These are phyloP conservation scores for Ficedula albicollis DNA, from an alignment of 2,797 vertebrate genomes.

Conservation along the genomic window DNA sequence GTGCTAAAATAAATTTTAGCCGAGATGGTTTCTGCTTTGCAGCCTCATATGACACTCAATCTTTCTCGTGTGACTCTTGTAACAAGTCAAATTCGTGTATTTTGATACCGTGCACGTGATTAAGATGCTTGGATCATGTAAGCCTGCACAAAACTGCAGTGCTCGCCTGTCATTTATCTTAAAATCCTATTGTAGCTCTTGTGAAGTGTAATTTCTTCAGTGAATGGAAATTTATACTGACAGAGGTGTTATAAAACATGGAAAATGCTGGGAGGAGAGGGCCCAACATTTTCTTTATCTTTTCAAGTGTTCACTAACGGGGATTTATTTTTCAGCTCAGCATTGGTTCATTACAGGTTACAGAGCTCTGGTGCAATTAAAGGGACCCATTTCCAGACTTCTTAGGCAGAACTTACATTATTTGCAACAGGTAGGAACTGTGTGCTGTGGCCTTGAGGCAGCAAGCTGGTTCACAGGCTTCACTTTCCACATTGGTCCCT, in stretches of 20 bases:
- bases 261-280: background rate
- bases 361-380: background rate
- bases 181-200: constrained; percentile 36
- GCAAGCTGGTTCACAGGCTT: background rate
- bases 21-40: background rate
- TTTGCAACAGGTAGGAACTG: background rate
- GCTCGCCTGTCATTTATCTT: constrained; percentile 42
- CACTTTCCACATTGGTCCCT: background rate
- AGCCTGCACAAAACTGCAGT: constrained; percentile 1
- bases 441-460: background rate
- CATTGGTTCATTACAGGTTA: background rate
- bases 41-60: background rate
- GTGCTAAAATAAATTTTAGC: background rate
- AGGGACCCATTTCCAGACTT: background rate
- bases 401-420: background rate
- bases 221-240: constrained; percentile 40
- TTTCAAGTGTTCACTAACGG: background rate
- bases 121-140: constrained; percentile 15
- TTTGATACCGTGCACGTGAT: background rate
- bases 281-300: background rate
- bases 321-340: constrained; percentile 1
- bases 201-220: constrained; percentile 33
- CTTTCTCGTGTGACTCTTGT: background rate
- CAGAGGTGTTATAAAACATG: constrained; percentile 46
- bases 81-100: constrained; percentile 38